These are phyloP conservation scores for Lysiphlebus fabarum DNA, from an alignment of 1,140 invertebrate genomes.

Conservation along the genomic window DNA sequence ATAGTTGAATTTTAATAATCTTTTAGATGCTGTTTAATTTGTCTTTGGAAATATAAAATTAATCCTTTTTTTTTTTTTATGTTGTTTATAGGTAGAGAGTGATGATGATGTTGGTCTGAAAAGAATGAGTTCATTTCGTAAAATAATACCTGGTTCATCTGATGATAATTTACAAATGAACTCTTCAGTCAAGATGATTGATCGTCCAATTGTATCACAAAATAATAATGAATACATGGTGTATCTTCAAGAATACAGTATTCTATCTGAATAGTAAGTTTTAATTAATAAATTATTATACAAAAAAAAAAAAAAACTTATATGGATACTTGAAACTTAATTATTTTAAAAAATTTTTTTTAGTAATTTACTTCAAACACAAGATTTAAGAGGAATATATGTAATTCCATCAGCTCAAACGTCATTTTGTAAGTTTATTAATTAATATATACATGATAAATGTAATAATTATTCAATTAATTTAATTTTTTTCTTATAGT, in stretches of 20 bases:
- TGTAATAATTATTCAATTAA: slow-evolving; percentile 25
- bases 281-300: neutral
- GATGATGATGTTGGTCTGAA: slow-evolving; percentile 46
- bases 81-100: slow-evolving; percentile 36
- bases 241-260: slow-evolving; percentile 71
- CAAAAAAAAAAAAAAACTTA: too few species aligned
- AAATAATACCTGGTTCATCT: slow-evolving; percentile 54
- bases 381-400: slow-evolving; percentile 84
- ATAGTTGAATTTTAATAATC: too few species aligned
- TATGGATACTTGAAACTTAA: neutral
- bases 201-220: slow-evolving; percentile 52
- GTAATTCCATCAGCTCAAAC: slow-evolving; percentile 85
- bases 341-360: slow-evolving; percentile 41
- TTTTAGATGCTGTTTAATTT: too few species aligned
- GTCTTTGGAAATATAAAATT: too few species aligned
- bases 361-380: slow-evolving; percentile 80
- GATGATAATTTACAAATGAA: slow-evolving; percentile 58
- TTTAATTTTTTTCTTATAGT: slow-evolving; percentile 60
- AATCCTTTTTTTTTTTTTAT: slow-evolving; percentile 1
- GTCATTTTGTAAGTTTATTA: slow-evolving; percentile 64
- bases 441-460: slow-evolving; percentile 15
- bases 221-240: slow-evolving; percentile 54
- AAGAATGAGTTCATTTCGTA: slow-evolving; percentile 53
- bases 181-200: slow-evolving; percentile 59
- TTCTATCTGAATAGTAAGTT: slow-evolving; percentile 75